These are phyloP conservation scores for Oreonectes daqikongensis DNA, from an alignment of 2,797 vertebrate genomes.

Conservation along the genomic window DNA sequence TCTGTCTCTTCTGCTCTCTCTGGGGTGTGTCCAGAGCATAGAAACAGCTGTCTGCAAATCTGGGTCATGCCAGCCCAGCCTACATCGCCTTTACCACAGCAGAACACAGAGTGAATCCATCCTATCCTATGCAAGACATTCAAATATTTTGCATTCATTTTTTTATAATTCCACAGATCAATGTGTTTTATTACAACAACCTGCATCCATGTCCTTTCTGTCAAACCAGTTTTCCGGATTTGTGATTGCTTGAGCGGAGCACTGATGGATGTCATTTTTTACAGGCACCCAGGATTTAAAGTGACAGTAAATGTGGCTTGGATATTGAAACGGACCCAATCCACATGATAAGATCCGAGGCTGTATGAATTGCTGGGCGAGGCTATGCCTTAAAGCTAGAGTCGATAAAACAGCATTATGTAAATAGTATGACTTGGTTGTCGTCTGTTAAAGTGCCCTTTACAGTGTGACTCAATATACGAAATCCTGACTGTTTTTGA, in stretches of 20 bases:
- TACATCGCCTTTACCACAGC: constrained; percentile 39
- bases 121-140: constrained; percentile 7
- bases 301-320: constrained; percentile 52
- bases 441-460: not conserved
- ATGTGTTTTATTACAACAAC: constrained; percentile 40
- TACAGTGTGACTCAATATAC: not conserved
- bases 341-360: constrained; percentile 34
- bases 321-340: constrained; percentile 43
- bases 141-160: constrained; percentile 27
- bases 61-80: constrained; percentile 53
- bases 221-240: constrained; percentile 39
- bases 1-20: constrained; percentile 47
- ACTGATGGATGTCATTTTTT: constrained; percentile 46
- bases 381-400: constrained; percentile 18
- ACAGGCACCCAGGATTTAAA: constrained; percentile 48
- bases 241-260: constrained; percentile 48
- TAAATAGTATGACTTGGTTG: constrained; percentile 34
- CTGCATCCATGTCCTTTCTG: constrained; percentile 34
- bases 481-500: not conserved
- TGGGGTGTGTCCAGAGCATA: constrained; percentile 48
- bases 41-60: constrained; percentile 62
- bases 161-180: constrained; percentile 34
- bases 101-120: constrained; percentile 24
- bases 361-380: constrained; percentile 22
- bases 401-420: constrained; percentile 38